Percentiles rank a stretch among this genome's conserved stretches.
Evolutionary conservation across 2,888 invertebrate genomes (phyloP).

Genomic region (Megastigmus dorsalis): DNA sequence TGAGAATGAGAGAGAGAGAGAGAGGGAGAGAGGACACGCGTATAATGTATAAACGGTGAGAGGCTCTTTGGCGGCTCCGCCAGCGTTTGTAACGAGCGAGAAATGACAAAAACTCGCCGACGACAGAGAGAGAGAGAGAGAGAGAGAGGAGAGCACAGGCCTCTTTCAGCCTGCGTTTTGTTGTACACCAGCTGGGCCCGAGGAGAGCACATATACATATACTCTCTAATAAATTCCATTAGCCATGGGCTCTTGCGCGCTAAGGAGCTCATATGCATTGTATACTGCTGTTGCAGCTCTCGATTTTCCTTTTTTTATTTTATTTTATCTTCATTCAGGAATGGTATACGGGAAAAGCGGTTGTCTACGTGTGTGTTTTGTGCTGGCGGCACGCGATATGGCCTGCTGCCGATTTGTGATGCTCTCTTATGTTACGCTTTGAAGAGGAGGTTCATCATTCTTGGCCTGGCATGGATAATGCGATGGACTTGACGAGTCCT

Average conservation of each 20-base stretch:
- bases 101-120: too few species aligned
- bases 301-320: not conserved
- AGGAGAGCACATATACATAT: too few species aligned
- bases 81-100: too few species aligned
- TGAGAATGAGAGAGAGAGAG: too few species aligned
- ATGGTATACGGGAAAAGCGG: constrained; percentile 28
- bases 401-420: constrained; percentile 28
- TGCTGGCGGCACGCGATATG: not conserved
- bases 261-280: constrained; percentile 59
- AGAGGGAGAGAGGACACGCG: constrained; percentile 7
- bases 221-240: constrained; percentile 73
- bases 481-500: too few species aligned
- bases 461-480: constrained; percentile 23
- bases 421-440: not conserved
- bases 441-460: constrained; percentile 5
- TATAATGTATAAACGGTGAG: too few species aligned
- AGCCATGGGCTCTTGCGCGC: constrained; percentile 69
- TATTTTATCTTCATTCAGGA: not conserved
- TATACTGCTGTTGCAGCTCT: not conserved
- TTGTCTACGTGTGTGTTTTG: not conserved
- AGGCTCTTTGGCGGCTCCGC: too few species aligned
- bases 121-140: too few species aligned
- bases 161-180: too few species aligned
- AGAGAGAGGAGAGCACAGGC: constrained; percentile 19
- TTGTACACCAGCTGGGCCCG: not conserved